Percentiles rank a stretch among this genome's conserved stretches.
Conservation (phyloP, 2,113 vertebrate genomes). For the Cranoglanis bouderius region DNA sequence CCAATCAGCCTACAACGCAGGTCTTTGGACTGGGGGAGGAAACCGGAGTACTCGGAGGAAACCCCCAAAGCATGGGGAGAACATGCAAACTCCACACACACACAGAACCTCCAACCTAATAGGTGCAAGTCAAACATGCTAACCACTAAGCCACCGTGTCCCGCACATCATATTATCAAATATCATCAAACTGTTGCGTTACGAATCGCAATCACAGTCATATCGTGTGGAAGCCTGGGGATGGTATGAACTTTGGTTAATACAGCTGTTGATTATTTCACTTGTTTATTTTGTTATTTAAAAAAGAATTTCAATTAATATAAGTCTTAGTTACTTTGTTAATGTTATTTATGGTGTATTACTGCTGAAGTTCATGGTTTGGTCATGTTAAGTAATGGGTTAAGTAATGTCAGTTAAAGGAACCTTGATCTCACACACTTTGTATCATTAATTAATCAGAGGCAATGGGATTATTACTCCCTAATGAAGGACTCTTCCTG, state of each 20-base stretch:
- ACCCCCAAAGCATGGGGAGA: too few relatives aligned
- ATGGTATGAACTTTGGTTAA: background rate
- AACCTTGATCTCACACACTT: background rate
- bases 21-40: too few relatives aligned
- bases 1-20: too few relatives aligned
- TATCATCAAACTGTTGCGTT: background rate
- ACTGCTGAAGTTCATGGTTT: background rate
- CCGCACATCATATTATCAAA: background rate
- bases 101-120: too few relatives aligned
- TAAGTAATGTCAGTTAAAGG: background rate
- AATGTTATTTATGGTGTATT: background rate
- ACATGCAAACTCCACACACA: too few relatives aligned
- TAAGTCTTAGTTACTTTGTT: background rate
- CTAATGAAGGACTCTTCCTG: slow-evolving; percentile 11
- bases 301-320: background rate
- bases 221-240: background rate
- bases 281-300: background rate
- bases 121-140: too few relatives aligned
- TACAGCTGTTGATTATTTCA: background rate
- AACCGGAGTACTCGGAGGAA: too few relatives aligned
- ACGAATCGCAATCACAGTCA: background rate
- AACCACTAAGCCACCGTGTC: too few relatives aligned
- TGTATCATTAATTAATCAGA: slow-evolving; percentile 13
- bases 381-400: background rate
- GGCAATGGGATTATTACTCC: background rate